Evolutionary conservation across 1,140 invertebrate genomes (phyloP).

Genomic region (Conus betulinus): DNA sequence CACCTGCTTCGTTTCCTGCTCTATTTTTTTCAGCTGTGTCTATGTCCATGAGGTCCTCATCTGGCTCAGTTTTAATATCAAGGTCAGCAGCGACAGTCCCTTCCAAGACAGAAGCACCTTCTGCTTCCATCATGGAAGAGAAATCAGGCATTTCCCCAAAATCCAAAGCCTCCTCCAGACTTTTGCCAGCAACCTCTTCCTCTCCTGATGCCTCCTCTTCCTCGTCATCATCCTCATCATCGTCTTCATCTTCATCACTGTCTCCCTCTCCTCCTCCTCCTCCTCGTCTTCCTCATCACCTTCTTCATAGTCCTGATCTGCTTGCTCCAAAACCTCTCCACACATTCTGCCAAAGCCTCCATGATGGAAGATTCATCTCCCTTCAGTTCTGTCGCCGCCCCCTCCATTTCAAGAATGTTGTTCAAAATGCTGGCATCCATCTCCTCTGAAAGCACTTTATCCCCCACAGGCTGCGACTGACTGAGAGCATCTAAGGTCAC

Average conservation of each 20-base stretch:
- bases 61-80: constrained; percentile 1
- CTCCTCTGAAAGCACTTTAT: constrained; percentile 59
- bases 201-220: background rate
- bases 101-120: constrained; percentile 10
- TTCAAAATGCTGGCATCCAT: constrained; percentile 27
- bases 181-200: constrained; percentile 39
- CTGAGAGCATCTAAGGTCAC: constrained; percentile 15
- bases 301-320: constrained; percentile 36
- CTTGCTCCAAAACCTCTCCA: constrained; percentile 37
- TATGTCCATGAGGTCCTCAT: constrained; percentile 2
- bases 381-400: constrained; percentile 32
- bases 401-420: constrained; percentile 34
- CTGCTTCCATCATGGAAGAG: constrained; percentile 13
- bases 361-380: constrained; percentile 39
- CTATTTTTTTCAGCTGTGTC: background rate
- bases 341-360: constrained; percentile 34
- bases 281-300: constrained; percentile 42
- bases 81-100: constrained; percentile 12
- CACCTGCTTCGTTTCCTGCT: background rate
- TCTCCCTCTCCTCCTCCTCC: constrained; percentile 54
- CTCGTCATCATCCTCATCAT: constrained; percentile 37
- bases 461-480: constrained; percentile 13
- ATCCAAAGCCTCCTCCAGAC: constrained; percentile 10
- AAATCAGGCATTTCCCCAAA: constrained; percentile 36
- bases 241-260: constrained; percentile 40